Evolutionary conservation across 2,113 vertebrate genomes (phyloP).

Genomic region (Gambusia holbrooki): DNA sequence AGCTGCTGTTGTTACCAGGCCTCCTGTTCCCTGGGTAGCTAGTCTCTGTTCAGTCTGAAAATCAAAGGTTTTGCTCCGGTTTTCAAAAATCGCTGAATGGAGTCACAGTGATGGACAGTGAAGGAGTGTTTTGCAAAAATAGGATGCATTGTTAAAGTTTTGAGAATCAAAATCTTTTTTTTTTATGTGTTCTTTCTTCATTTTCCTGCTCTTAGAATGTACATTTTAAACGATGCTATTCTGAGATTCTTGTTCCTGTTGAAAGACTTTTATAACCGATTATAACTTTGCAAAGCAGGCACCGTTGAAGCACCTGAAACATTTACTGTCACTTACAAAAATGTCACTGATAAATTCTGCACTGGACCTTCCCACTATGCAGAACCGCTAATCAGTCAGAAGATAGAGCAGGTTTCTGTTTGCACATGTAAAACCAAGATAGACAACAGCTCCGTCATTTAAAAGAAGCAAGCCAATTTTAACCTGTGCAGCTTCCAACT

Average conservation of each 20-base stretch:
- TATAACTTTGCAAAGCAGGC: constrained; percentile 12
- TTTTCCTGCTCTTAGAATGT: too few species aligned
- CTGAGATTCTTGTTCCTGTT: not conserved
- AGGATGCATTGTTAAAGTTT: constrained; percentile 9
- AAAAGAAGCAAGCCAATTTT: constrained; percentile 15
- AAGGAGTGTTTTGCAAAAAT: constrained; percentile 20
- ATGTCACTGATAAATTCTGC: constrained; percentile 16
- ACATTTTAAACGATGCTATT: too few species aligned
- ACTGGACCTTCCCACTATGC: constrained; percentile 11
- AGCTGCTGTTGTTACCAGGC: constrained; percentile 40
- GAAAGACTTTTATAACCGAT: constrained; percentile 30
- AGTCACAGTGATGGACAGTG: constrained; percentile 28
- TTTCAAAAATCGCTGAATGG: constrained; percentile 32
- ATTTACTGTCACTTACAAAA: constrained; percentile 9
- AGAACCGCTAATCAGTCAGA: constrained; percentile 32
- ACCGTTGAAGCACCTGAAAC: constrained; percentile 21
- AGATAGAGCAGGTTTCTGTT: constrained; percentile 42
- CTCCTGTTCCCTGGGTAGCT: constrained; percentile 43
- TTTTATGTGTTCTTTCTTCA: not conserved
- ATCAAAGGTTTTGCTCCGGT: constrained; percentile 41
- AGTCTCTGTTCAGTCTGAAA: constrained; percentile 39
- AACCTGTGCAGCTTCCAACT: constrained; percentile 11
- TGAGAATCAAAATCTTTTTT: not conserved
- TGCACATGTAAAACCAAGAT: constrained; percentile 24
- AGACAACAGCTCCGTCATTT: constrained; percentile 9